Base-by-base conservation (phyloP, 2,113 vertebrate species). In the Chunga burmeisteri region DNA sequence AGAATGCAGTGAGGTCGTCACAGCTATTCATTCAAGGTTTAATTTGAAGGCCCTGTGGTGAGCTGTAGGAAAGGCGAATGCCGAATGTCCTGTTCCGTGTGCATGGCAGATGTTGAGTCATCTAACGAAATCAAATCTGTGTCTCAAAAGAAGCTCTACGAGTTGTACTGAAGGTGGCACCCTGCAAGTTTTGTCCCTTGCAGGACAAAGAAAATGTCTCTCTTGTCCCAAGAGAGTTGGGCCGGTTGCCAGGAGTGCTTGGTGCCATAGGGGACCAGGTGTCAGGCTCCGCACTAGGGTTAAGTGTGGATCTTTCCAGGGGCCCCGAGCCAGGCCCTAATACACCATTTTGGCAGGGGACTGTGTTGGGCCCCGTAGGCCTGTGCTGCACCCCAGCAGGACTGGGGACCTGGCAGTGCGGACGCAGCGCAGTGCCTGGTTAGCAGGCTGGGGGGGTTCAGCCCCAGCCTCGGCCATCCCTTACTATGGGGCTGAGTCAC, bases 371-470 rank as follows among this genome's bases (percentile, higher is more conserved):
- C 26, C 17, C 26, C 17, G 0, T 21, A 2, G 50, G 56, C 55
- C 63, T 77, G 72, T 0, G 0, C 62, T 38, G 62, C 3, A 4
- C 30, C 55, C 36, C 70, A 25, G 88, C 61, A 32, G 79, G 71
- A 22, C 79, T 14, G 26, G 72, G 1, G 58, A 63, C 61, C 66
- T 4, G 83, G 56, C 53, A 47, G 46, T 4, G 53, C 55, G 34
- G 71, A 1, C 1, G 3, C 50, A 23, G 19, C 7, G 22, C 25
- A 29, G 56, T 2, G 2, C 27, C 81, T 4, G 44, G 16, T 36
- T 9, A 40, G n/a, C 52, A 32, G 80, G 32, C 42, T 32, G 13
- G 6, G 42, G 29, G 62, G 62, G 47, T 16, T 53, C 58, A 68
- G 25, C 16, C 49, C 46, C 58, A 4, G 2, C 11, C 40, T 66